Percentiles rank a stretch among this genome's conserved stretches.
phyloP scores from a whole-genome alignment of 2,113 vertebrate species.

The Pachypanchax playfairii region DNA sequence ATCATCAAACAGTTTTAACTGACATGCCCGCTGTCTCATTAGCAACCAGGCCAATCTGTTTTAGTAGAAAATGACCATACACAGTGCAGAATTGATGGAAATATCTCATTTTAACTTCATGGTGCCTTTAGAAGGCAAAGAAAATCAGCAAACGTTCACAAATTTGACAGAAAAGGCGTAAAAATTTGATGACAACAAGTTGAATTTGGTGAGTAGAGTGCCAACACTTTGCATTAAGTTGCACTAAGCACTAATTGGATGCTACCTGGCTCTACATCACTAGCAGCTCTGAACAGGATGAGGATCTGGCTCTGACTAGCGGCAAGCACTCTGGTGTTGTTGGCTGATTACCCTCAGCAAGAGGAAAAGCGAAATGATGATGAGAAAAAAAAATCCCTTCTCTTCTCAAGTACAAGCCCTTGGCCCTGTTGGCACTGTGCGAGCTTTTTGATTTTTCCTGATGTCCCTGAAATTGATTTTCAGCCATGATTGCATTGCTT shows the following conservation, averaged over 20 bases:
- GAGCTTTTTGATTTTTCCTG: conserved; percentile 74
- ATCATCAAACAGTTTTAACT: conserved; percentile 64
- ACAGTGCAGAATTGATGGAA: conserved; percentile 59
- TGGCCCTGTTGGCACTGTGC: conserved; percentile 73
- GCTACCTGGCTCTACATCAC: conserved; percentile 81
- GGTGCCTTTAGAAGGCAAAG: conserved; percentile 75
- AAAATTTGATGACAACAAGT: conserved; percentile 78
- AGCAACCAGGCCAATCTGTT: conserved; percentile 79
- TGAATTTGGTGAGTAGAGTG: conserved; percentile 68
- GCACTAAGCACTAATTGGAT: conserved; percentile 80
- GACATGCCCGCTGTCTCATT: conserved; percentile 67
- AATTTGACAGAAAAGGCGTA: conserved; percentile 76
- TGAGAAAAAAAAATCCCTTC: conserved; percentile 52
- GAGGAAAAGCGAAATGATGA: conserved; percentile 67
- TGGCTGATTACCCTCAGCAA: conserved; percentile 78
- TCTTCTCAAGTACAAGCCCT: conserved; percentile 66
- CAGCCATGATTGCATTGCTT: conserved; percentile 75
- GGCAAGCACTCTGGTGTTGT: conserved; percentile 74
- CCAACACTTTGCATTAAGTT: conserved; percentile 82
- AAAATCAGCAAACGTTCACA: conserved; percentile 76
- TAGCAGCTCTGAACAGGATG: conserved; percentile 69
- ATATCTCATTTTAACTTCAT: conserved; percentile 78
- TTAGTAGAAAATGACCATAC: conserved; percentile 72
- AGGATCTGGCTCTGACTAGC: conserved; percentile 73
- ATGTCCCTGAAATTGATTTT: conserved; percentile 82